Evolutionary conservation across 2,113 vertebrate genomes (phyloP), one percentile per base, ranked within the genome.

Genomic region (Proterorhinus semilunaris): DNA sequence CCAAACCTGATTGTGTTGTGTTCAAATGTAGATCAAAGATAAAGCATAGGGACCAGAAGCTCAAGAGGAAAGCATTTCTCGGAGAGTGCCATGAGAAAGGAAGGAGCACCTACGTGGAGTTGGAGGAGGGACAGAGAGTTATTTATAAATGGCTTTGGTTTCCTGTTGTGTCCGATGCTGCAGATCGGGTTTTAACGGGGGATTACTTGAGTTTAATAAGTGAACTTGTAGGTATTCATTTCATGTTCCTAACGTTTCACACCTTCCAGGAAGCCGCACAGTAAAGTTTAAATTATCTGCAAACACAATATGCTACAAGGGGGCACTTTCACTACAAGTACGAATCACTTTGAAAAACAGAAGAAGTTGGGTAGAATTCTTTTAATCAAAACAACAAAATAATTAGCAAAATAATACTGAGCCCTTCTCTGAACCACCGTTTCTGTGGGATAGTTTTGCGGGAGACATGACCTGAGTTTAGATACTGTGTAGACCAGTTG

Each of bases 401-500:
- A 21, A 21, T 21, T 21, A 21, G 21, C 21, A 21, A 21, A 21
- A 21, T 21, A 21, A 21, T 21, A 21, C 21, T 21, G 21, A 21
- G 21, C 21, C 21, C 21, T 21, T 21, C 21, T 21, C 21, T 21
- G 21, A 21, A 21, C 21, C 21, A 21, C 21, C 21, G 21, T 36
- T 36, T 36, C 2, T 36, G 27, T 36, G 1, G 6, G 7, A 5
- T 8, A 12, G 10, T 10, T 15, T 51, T 21, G 15, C 0, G 4
- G 0, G 6, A 87, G 62, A 88, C 74, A 85, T 93, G 97, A 99
- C 98, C 98, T 99, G 97, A 79, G 97, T 99, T 78, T 99, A 96
- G 90, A 99, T 99, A 90, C 97, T 36, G 27, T 36, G 27, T 5
- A 1, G 46, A 7, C 46, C 7, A 13, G 10, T 10, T 15, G 2